Base-by-base conservation (phyloP, 23 tunicate species). In the Styela clava region DNA sequence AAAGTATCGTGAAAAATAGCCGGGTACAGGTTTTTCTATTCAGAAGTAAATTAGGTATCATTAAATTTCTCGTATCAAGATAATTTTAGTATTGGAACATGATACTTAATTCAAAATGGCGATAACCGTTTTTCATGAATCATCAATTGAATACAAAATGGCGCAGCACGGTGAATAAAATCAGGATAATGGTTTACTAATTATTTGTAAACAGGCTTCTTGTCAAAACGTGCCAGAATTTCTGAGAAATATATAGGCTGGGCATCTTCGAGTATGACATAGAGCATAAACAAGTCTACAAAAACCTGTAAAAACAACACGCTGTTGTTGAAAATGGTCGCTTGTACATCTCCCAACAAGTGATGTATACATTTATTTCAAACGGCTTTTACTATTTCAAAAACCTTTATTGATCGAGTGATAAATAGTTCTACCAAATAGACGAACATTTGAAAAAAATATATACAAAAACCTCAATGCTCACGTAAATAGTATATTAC, bases 1-100 rank as follows among this genome's bases (percentile, higher is more conserved):
- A 91, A 79, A 65, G 90, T 74, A 70, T 91, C 97, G 82, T 91
- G 76, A 31, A 91, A 78, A 34, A 79, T 82, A 24, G 97, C 97
- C 16, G 97, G 97, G 64, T 81, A 91, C 37, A 44, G 79, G 81
- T 91, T 91, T 81, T 86, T 82, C 97, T 91, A 76, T 28, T 30
- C 51, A 69, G 12, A 44, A 5, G 7, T 65, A 26, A 7, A 25
- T 26, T 5, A 28, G 9, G 3, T 25, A 25, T 18, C 7, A 25
- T 65, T 25, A 65, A 65, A 28, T 65, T n/a, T 25, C 30, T 5
- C 16, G 70, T 18, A 3, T 65, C 9, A 12, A 44, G 56, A 44
- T 44, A 5, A 12, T 44, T 5, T 44, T 44, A 44, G 12, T 5
- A 44, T 12, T 5, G 12, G 12, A 44, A 44, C 12, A 12, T 44